A percentile compares a stretch with the other conserved stretches of the same genome.
These are phyloP conservation scores for Sinotaia quadrata DNA, from an alignment of 2,888 invertebrate species.

Conservation along the genomic window DNA sequence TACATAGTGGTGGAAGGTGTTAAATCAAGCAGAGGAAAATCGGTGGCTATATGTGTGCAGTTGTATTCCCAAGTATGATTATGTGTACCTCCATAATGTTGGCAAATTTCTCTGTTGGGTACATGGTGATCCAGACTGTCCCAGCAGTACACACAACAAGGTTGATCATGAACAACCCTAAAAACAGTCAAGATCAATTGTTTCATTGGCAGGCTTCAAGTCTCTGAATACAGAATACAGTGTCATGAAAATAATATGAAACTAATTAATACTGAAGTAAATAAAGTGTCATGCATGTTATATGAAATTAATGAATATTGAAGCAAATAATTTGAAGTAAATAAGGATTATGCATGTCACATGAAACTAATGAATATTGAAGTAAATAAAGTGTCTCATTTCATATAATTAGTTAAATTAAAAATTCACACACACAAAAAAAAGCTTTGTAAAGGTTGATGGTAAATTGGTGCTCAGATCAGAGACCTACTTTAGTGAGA, in stretches of 20 bases:
- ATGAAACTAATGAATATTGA: background rate
- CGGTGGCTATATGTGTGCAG: too few species aligned
- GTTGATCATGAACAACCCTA: slow-evolving; percentile 78
- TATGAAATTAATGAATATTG: background rate
- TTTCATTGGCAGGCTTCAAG: background rate
- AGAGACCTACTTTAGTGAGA: too few species aligned
- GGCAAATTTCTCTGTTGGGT: slow-evolving; percentile 66
- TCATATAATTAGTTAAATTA: too few species aligned
- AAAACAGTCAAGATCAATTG: too few species aligned
- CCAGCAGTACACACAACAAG: slow-evolving; percentile 76
- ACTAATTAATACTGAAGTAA: slow-evolving; percentile 1
- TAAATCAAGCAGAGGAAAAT: too few species aligned
- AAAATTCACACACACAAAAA: too few species aligned
- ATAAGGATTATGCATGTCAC: background rate
- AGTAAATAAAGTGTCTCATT: background rate
- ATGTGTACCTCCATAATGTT: slow-evolving; percentile 66
- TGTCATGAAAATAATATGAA: too few species aligned
- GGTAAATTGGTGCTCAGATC: too few species aligned
- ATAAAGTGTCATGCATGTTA: too few species aligned
- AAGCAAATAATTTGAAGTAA: background rate
- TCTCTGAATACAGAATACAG: too few species aligned
- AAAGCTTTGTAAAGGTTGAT: too few species aligned
- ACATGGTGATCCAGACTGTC: slow-evolving; percentile 77
- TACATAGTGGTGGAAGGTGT: too few species aligned
- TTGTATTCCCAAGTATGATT: background rate